Conservation (phyloP, 2,888 invertebrate genomes). For the Protonemura montana region DNA sequence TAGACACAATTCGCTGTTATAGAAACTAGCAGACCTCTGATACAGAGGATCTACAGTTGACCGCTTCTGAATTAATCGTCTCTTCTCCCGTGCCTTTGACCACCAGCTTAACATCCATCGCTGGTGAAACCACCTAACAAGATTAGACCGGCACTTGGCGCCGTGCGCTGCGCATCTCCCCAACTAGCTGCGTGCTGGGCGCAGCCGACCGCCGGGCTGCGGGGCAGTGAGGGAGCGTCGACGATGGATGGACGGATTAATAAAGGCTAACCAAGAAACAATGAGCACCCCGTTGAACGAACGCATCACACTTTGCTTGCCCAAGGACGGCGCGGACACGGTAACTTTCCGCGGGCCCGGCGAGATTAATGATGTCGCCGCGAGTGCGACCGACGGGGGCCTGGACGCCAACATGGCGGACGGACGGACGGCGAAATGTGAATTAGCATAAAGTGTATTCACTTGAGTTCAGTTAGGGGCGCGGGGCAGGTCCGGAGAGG, state of each 20-base stretch:
- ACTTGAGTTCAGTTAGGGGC: background rate
- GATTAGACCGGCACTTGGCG: background rate
- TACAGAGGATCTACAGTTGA: background rate
- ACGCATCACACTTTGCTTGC: background rate
- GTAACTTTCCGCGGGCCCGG: background rate
- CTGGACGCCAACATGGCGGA: background rate
- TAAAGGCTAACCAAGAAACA: conserved; percentile 12
- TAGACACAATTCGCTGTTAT: background rate
- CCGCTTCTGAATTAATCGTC: conserved; percentile 7
- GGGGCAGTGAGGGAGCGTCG: background rate
- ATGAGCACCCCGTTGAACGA: background rate
- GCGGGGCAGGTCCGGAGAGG: background rate
- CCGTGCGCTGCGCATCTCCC: too few relatives aligned
- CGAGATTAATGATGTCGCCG: background rate
- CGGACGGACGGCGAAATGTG: background rate
- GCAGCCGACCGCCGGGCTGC: background rate
- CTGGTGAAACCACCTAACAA: background rate
- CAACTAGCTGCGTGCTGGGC: too few relatives aligned
- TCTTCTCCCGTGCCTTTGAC: background rate
- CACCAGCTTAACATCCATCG: background rate
- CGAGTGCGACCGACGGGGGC: too few relatives aligned
- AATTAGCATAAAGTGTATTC: conserved; percentile 12
- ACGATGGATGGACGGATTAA: conserved; percentile 7
- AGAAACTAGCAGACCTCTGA: background rate
- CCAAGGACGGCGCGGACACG: background rate